These are phyloP conservation scores for Pelvicachromis taeniatus DNA, from an alignment of 2,113 vertebrate species.

Conservation along the genomic window DNA sequence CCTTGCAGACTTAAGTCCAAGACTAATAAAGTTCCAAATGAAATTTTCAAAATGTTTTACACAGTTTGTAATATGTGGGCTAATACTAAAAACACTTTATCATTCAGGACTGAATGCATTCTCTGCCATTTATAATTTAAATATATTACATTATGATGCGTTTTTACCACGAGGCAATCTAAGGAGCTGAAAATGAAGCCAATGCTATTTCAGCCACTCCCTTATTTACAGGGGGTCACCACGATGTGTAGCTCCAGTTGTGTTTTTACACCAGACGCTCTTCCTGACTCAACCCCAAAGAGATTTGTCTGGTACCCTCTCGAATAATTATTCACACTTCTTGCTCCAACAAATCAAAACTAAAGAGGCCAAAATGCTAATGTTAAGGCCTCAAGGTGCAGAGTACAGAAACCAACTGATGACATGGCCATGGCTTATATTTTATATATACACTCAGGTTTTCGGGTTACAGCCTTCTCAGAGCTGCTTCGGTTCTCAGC, in stretches of 20 bases:
- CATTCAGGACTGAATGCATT: neutral
- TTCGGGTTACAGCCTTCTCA: neutral
- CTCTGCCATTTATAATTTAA: neutral
- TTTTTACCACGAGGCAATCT: neutral
- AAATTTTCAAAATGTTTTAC: neutral
- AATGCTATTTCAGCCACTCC: neutral
- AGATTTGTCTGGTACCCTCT: neutral
- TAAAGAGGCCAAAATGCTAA: neutral
- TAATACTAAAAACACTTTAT: neutral
- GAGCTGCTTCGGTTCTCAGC: neutral
- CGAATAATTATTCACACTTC: neutral
- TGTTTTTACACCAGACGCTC: neutral
- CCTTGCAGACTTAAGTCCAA: neutral
- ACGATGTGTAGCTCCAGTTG: neutral
- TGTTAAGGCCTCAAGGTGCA: neutral
- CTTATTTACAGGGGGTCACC: accelerated
- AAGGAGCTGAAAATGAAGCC: neutral
- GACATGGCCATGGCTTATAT: neutral
- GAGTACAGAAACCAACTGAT: neutral
- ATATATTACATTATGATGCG: accelerated
- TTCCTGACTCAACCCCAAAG: neutral
- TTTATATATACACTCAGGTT: neutral
- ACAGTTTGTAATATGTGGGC: neutral
- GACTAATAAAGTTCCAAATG: neutral
- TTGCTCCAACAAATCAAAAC: neutral